phyloP scores from a whole-genome alignment of 2,797 vertebrate species.

The Eupleurogrammus muticus region DNA sequence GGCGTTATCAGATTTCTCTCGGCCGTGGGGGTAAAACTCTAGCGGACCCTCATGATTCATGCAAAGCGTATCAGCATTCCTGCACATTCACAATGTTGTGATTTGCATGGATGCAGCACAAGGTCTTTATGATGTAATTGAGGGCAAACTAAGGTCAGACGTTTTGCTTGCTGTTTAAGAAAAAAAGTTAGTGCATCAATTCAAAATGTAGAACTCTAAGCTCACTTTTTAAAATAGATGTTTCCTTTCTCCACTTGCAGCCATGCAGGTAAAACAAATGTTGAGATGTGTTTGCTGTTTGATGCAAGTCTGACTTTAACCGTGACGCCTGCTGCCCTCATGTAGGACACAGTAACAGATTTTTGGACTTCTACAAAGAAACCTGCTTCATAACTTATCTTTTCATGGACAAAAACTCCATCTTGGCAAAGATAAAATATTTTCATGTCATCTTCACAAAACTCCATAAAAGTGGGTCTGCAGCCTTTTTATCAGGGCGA shows the following conservation, averaged over 20 bases:
- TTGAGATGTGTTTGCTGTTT: slow-evolving; percentile 5
- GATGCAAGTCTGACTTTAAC: slow-evolving; percentile 9
- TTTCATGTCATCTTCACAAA: slow-evolving; percentile 32
- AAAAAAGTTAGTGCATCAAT: not conserved
- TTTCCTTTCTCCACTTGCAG: not conserved
- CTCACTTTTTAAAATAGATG: not conserved
- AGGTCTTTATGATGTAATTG: not conserved
- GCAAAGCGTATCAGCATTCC: slow-evolving; percentile 18
- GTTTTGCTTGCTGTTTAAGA: slow-evolving; percentile 7
- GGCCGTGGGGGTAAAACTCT: slow-evolving; percentile 16
- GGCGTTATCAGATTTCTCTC: slow-evolving; percentile 3
- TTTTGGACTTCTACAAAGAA: slow-evolving; percentile 49
- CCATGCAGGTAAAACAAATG: not conserved
- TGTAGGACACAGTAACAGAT: not conserved
- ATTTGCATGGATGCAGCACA: slow-evolving; percentile 45
- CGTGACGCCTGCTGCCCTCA: slow-evolving; percentile 15
- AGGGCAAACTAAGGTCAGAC: slow-evolving; percentile 7
- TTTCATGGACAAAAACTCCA: slow-evolving; percentile 37
- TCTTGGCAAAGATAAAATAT: slow-evolving; percentile 31
- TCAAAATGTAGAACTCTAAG: not conserved
- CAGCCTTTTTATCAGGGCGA: slow-evolving; percentile 5
- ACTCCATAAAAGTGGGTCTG: slow-evolving; percentile 5
- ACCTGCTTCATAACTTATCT: slow-evolving; percentile 23
- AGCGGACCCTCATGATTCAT: slow-evolving; percentile 8
- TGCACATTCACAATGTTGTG: slow-evolving; percentile 19